A percentile compares a stretch with the other conserved stretches of the same genome.
Evolutionary conservation across 2,113 vertebrate genomes (phyloP).

Genomic region (Pogona vitticeps): DNA sequence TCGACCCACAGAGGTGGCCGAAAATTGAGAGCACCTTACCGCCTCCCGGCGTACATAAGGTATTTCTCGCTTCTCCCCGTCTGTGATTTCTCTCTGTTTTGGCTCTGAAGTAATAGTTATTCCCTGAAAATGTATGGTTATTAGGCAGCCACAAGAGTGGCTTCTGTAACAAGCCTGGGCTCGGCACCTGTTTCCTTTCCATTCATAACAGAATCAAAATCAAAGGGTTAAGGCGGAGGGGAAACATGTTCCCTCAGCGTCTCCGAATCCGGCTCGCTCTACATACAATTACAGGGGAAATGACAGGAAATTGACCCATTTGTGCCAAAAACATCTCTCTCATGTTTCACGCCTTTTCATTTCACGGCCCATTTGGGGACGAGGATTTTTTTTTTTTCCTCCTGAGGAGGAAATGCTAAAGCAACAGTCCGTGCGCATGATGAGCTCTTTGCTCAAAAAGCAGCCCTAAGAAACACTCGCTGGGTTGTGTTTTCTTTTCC

Average conservation of each 20-base stretch:
- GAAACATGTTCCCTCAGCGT: conserved; percentile 42
- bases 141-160: conserved; percentile 69
- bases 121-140: conserved; percentile 69
- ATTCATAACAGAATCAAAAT: conserved; percentile 68
- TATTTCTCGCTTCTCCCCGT: background rate
- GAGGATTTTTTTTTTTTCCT: conserved; percentile 69
- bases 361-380: conserved; percentile 72
- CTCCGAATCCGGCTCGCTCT: conserved; percentile 29
- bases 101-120: conserved; percentile 68
- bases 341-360: conserved; percentile 66
- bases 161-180: conserved; percentile 66
- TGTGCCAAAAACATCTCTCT: conserved; percentile 63
- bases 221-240: conserved; percentile 34
- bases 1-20: background rate
- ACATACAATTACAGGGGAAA: conserved; percentile 69
- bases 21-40: background rate
- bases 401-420: conserved; percentile 67
- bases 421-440: conserved; percentile 58
- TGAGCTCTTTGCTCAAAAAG: conserved; percentile 58
- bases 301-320: conserved; percentile 72
- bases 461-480: conserved; percentile 49
- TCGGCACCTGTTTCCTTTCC: conserved; percentile 65
- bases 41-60: no score
- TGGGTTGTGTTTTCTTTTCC: conserved; percentile 53
- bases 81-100: conserved; percentile 64